These are phyloP conservation scores for Muscicapa striata DNA, from an alignment of 2,797 vertebrate species.

Conservation along the genomic window DNA sequence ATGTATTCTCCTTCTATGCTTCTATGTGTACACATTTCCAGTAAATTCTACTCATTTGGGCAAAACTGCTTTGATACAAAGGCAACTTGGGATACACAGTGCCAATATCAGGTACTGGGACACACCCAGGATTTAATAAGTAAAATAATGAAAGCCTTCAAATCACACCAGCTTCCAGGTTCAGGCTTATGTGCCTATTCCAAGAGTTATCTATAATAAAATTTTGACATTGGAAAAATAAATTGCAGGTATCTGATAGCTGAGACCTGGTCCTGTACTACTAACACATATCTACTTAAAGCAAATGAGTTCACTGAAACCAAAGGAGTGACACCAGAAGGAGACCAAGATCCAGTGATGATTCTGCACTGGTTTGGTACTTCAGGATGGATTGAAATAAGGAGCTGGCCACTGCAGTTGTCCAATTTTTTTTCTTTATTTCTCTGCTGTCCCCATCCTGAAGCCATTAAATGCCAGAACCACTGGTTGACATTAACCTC, in stretches of 20 bases:
- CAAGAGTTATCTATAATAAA: not conserved
- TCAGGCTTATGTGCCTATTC: not conserved
- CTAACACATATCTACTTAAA: not conserved
- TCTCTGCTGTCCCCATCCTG: not conserved
- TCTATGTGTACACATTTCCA: not conserved
- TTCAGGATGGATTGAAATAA: not conserved
- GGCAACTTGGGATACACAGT: not conserved
- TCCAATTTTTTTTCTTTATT: not conserved
- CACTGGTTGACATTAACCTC: not conserved
- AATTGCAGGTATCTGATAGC: not conserved
- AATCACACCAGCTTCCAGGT: not conserved
- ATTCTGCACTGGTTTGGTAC: not conserved
- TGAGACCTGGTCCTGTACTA: not conserved
- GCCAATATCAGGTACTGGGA: not conserved
- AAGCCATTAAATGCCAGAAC: not conserved
- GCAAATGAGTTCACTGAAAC: not conserved
- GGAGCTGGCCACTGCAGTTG: not conserved
- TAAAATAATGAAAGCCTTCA: not conserved
- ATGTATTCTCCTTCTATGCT: not conserved
- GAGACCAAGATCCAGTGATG: not conserved
- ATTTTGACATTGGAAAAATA: not conserved
- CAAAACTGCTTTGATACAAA: not conserved
- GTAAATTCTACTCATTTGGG: not conserved
- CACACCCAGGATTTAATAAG: not conserved
- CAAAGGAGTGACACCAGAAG: not conserved